Evolutionary conservation across 2,113 vertebrate species (phyloP).

Genomic region (Charina bottae): DNA sequence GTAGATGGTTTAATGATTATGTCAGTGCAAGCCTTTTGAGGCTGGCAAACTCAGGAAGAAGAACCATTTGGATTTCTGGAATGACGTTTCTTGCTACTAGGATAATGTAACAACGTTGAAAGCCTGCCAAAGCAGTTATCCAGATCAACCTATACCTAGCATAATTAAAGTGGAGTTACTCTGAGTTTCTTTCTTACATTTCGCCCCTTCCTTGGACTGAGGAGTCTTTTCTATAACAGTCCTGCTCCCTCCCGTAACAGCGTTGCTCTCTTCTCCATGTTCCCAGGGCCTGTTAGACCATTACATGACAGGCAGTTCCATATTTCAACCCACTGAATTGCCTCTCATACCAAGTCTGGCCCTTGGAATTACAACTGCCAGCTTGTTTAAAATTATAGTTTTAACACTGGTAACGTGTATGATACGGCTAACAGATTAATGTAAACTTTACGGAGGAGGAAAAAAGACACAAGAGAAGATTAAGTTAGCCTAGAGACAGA

Average conservation of each 20-base stretch:
- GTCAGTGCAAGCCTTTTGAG: not conserved
- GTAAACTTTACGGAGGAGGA: not conserved
- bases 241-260: not conserved
- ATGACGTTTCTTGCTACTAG: not conserved
- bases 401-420: slow-evolving; percentile 17
- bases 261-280: not conserved
- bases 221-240: not conserved
- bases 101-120: not conserved
- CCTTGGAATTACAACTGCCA: slow-evolving; percentile 37
- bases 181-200: not conserved
- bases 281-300: not conserved
- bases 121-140: not conserved
- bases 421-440: not conserved
- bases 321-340: not conserved
- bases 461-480: slow-evolving; percentile 40
- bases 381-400: slow-evolving; percentile 56
- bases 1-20: not conserved
- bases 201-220: not conserved
- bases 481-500: slow-evolving; percentile 36
- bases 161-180: not conserved
- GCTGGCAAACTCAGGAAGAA: not conserved
- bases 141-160: not conserved
- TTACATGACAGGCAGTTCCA: not conserved
- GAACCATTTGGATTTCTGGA: not conserved
- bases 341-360: not conserved